These are phyloP conservation scores for Synanthedon formicaeformis DNA, from an alignment of 2,888 invertebrate genomes.

Conservation along the genomic window DNA sequence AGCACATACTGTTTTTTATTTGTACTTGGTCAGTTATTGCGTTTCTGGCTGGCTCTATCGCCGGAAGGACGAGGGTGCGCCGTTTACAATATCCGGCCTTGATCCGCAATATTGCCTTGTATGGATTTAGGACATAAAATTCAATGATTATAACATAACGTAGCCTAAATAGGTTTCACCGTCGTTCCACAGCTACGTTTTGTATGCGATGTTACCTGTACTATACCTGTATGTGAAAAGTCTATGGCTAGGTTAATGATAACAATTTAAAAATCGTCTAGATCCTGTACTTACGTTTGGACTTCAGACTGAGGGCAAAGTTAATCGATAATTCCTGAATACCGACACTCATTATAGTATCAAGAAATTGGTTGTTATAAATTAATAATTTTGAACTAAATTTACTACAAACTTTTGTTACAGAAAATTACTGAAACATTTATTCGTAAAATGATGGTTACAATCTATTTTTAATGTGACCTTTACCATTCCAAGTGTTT, in stretches of 20 bases:
- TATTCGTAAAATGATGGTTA: no score
- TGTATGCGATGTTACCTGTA: no score
- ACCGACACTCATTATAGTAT: no score
- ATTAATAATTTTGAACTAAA: not conserved
- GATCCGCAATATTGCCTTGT: conserved; percentile 34
- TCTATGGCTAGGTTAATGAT: no score
- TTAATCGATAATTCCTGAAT: no score
- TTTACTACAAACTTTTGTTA: not conserved
- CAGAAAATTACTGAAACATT: no score
- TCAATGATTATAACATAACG: conserved; percentile 32
- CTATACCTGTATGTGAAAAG: no score
- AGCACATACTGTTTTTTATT: not conserved
- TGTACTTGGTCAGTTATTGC: not conserved
- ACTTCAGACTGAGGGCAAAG: no score
- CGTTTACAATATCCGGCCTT: conserved; percentile 37
- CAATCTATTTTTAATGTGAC: no score
- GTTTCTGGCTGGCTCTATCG: conserved; percentile 1
- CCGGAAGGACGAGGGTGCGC: conserved; percentile 22
- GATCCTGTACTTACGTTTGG: no score
- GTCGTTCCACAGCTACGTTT: not conserved
- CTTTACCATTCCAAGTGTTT: no score
- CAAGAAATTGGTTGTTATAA: not conserved
- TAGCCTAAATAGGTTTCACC: conserved; percentile 7
- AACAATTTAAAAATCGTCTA: no score
- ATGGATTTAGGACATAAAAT: conserved; percentile 41